Base-by-base conservation (phyloP, 2,888 invertebrate species). In the Trissonchulus latispiculum region DNA sequence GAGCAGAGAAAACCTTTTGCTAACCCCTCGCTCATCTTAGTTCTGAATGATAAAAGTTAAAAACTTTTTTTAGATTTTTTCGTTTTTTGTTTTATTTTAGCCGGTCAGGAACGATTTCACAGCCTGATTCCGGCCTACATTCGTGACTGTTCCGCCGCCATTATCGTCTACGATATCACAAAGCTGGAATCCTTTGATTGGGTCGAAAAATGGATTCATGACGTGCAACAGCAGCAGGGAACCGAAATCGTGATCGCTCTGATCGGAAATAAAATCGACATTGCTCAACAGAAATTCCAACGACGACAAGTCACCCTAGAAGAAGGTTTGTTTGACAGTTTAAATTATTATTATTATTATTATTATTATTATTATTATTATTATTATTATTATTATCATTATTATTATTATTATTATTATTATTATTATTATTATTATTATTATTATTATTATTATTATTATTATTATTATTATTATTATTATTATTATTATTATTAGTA, bases 51-150 rank as follows among this genome's bases (percentile, higher is more conserved):
- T n/a, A n/a, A n/a, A n/a, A n/a, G n/a, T n/a, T n/a, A n/a, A n/a
- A n/a, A n/a, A n/a, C n/a, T n/a, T n/a, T n/a, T n/a, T n/a, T n/a
- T n/a, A n/a, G n/a, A n/a, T n/a, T n/a, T n/a, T n/a, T n/a, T n/a
- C 23, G 23, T 48, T 48, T 48, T 48, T 15, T 15, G 8, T 48
- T 48, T 48, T 15, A 48, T 48, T 48, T 48, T 48, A 48, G 69
- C 69, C 3, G 69, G 69, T 37, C 69, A 69, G 31, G 69, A 69
- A 29, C 69, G 69, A 33, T 69, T 69, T 37, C 69, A 36, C 28
- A 69, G 35, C 31, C 31, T 69, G 3, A 69, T 69, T n/a, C 69
- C 69, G 33, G 29, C 69, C 2, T 69, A 69, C 32, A 69, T 69
- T 35, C 69, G 69, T 3, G 69, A 69, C 28, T 35, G 69, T 28